Conservation (phyloP, 2,888 invertebrate species). For the Gastracanthus pulcherrimus region DNA sequence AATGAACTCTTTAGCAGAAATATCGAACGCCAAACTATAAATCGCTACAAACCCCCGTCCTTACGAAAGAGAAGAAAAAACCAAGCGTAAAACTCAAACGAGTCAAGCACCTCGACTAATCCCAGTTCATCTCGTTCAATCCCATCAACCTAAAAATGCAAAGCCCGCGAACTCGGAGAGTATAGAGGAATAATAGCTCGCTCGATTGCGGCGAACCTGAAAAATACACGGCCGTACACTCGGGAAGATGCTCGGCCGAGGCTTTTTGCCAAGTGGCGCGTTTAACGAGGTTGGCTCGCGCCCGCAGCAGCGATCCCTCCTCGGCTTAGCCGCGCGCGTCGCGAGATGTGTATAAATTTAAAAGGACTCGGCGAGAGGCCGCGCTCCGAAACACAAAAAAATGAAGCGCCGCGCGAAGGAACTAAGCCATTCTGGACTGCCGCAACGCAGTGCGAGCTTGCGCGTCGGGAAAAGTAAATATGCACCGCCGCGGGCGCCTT, state of each 20-base stretch:
- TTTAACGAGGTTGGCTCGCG: slow-evolving; percentile 31
- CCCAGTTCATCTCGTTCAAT: too few relatives aligned
- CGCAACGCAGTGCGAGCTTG: neutral
- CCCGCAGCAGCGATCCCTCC: neutral
- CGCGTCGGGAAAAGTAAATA: neutral
- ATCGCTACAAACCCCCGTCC: too few relatives aligned
- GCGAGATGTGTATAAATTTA: slow-evolving; percentile 4
- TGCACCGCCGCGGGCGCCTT: neutral
- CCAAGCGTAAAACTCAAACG: too few relatives aligned
- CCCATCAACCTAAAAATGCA: neutral
- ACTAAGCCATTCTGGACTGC: neutral
- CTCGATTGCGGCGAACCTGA: neutral
- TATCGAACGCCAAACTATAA: too few relatives aligned
- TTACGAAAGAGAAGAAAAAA: too few relatives aligned
- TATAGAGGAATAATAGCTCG: slow-evolving; percentile 14
- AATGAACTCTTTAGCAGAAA: too few relatives aligned
- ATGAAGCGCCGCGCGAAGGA: neutral
- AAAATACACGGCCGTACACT: slow-evolving; percentile 1
- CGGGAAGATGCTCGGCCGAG: neutral
- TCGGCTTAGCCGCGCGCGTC: too few relatives aligned
- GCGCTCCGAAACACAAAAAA: neutral
- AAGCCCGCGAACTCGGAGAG: neutral
- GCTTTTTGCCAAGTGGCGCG: slow-evolving; percentile 31
- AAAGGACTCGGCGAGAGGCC: neutral
- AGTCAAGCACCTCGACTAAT: too few relatives aligned